Evolutionary conservation across 2,888 invertebrate species (phyloP).

Genomic region (Archips crataeganus): DNA sequence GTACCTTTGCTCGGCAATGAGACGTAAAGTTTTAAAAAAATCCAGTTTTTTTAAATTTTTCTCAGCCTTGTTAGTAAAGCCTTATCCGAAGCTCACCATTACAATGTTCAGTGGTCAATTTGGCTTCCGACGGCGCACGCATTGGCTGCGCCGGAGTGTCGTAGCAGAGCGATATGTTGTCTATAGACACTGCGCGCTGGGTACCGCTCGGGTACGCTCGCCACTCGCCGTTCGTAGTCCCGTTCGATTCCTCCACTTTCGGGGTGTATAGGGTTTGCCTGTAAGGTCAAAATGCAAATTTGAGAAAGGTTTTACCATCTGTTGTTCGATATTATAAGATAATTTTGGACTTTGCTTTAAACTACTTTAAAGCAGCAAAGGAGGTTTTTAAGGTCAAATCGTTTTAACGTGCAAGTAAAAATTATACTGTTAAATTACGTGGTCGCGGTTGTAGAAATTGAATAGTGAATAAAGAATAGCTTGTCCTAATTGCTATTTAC

Average conservation of each 20-base stretch:
- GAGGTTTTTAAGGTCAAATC: neutral
- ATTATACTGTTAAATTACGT: neutral
- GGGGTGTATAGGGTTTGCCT: slow-evolving; percentile 90
- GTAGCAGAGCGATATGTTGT: slow-evolving; percentile 86
- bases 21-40: neutral
- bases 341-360: neutral
- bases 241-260: slow-evolving; percentile 86
- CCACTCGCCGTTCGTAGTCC: slow-evolving; percentile 74
- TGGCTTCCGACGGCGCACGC: slow-evolving; percentile 76
- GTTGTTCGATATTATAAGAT: neutral
- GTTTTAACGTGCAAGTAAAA: neutral
- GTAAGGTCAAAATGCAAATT: slow-evolving; percentile 46
- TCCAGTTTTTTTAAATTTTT: neutral
- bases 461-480: neutral
- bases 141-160: slow-evolving; percentile 70
- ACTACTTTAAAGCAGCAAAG: neutral
- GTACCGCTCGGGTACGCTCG: slow-evolving; percentile 74
- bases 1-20: no score
- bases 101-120: slow-evolving; percentile 69
- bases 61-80: slow-evolving; percentile 23
- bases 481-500: neutral
- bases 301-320: no score
- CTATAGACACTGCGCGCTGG: slow-evolving; percentile 87
- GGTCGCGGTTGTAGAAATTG: neutral
- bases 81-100: slow-evolving; percentile 62